Evolutionary conservation across 2,888 invertebrate species (phyloP).

Genomic region (Aporophyla lueneburgensis): DNA sequence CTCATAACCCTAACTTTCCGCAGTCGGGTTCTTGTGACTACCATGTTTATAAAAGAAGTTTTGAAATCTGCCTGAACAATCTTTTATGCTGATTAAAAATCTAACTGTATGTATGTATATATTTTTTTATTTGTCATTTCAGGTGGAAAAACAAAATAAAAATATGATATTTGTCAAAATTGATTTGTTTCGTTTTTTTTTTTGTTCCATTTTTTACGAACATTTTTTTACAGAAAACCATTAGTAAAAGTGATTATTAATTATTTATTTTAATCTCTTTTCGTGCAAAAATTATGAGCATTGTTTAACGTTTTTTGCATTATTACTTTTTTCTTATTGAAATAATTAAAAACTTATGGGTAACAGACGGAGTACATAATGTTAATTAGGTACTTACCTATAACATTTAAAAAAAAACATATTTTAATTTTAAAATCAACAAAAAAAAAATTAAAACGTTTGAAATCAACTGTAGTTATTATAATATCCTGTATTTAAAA

Average conservation of each 20-base stretch:
- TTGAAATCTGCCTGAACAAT: slow-evolving; percentile 35
- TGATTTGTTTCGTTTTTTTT: slow-evolving; percentile 8
- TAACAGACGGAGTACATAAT: neutral
- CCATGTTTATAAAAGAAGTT: slow-evolving; percentile 14
- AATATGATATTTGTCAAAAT: slow-evolving; percentile 48
- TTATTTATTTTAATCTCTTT: neutral
- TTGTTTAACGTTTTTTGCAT: too few species aligned
- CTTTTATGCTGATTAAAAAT: slow-evolving; percentile 31
- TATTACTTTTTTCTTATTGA: neutral
- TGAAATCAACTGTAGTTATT: neutral
- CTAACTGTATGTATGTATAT: slow-evolving; percentile 25
- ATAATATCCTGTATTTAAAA: neutral
- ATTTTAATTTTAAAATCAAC: neutral
- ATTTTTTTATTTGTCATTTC: slow-evolving; percentile 32
- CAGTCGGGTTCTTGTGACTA: neutral
- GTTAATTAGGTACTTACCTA: neutral
- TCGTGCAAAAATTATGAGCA: neutral
- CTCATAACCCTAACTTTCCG: neutral
- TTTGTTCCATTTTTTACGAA: neutral
- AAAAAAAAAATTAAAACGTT: neutral
- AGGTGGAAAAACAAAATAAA: slow-evolving; percentile 37
- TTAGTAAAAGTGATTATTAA: neutral
- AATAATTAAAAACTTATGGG: neutral
- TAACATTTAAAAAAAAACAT: neutral
- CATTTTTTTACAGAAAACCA: neutral